Conservation (phyloP, 2,888 invertebrate genomes). For the Spodoptera picta region DNA sequence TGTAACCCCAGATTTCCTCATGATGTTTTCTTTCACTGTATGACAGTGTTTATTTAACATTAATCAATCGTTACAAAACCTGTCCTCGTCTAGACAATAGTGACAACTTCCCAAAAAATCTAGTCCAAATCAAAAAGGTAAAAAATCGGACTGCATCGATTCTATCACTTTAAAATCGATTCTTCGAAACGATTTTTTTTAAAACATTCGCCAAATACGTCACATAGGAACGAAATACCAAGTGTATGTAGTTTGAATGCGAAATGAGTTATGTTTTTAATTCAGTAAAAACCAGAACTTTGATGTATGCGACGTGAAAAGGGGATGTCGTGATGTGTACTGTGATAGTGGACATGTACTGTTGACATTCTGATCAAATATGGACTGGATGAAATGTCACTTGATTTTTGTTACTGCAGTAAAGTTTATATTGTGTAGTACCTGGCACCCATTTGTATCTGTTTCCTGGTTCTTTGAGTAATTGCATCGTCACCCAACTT, state of each 20-base stretch:
- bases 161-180: conserved; percentile 19
- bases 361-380: background rate
- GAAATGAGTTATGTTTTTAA: conserved; percentile 31
- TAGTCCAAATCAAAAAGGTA: conserved; percentile 29
- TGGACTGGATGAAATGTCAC: no score
- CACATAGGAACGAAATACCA: conserved; percentile 43
- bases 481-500: no score
- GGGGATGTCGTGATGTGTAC: conserved; percentile 11
- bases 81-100: conserved; percentile 27
- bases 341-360: background rate
- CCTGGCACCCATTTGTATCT: no score
- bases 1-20: no score
- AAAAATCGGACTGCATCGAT: conserved; percentile 21
- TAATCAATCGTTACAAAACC: conserved; percentile 15
- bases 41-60: conserved; percentile 14
- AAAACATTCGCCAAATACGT: conserved; percentile 46
- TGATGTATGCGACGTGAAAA: conserved; percentile 30
- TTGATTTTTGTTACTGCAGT: no score
- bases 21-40: no score
- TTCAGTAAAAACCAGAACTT: conserved; percentile 40
- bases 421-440: no score
- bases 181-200: conserved; percentile 31
- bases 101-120: conserved; percentile 18
- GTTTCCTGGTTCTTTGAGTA: no score
- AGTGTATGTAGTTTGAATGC: conserved; percentile 29